These are phyloP conservation scores for Drosophila atripex DNA, from an alignment of 2,888 invertebrate genomes.

Conservation along the genomic window DNA sequence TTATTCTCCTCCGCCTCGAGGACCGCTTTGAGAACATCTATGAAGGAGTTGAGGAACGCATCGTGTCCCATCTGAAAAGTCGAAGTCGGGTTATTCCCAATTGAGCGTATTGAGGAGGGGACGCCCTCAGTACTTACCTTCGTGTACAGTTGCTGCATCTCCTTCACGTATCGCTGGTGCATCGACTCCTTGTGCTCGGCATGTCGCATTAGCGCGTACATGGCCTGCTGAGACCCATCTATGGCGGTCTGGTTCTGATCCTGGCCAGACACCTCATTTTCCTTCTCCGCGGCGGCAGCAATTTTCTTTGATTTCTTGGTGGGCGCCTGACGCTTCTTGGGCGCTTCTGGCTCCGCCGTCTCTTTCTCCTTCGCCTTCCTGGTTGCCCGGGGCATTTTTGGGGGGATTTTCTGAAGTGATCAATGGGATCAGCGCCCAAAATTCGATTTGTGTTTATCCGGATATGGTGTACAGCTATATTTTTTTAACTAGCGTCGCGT, in stretches of 20 bases:
- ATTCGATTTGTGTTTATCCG: neutral
- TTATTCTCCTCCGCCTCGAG: conserved; percentile 88
- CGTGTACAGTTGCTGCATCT: conserved; percentile 86
- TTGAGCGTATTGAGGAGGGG: neutral
- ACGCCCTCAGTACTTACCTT: conserved; percentile 85
- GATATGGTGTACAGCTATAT: conserved; percentile 1
- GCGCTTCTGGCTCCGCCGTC: conserved; percentile 6
- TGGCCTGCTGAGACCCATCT: conserved; percentile 66
- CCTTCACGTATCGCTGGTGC: conserved; percentile 87
- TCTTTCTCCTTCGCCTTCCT: conserved; percentile 35
- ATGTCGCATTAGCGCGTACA: conserved; percentile 86
- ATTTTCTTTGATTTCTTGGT: conserved; percentile 68
- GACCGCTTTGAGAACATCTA: conserved; percentile 87
- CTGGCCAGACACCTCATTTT: conserved; percentile 20
- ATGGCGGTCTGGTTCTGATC: neutral
- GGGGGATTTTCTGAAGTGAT: neutral
- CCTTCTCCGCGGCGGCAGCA: conserved; percentile 22
- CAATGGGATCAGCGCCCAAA: conserved; percentile 4
- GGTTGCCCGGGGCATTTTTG: conserved; percentile 39
- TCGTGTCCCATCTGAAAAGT: conserved; percentile 85
- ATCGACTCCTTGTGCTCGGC: conserved; percentile 88
- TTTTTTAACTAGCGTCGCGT: conserved; percentile 63
- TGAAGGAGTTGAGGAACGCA: conserved; percentile 87
- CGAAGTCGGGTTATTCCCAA: neutral
- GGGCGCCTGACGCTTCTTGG: conserved; percentile 50